phyloP scores from a whole-genome alignment of 2,797 vertebrate species.

The Periophthalmus magnuspinnatus region DNA sequence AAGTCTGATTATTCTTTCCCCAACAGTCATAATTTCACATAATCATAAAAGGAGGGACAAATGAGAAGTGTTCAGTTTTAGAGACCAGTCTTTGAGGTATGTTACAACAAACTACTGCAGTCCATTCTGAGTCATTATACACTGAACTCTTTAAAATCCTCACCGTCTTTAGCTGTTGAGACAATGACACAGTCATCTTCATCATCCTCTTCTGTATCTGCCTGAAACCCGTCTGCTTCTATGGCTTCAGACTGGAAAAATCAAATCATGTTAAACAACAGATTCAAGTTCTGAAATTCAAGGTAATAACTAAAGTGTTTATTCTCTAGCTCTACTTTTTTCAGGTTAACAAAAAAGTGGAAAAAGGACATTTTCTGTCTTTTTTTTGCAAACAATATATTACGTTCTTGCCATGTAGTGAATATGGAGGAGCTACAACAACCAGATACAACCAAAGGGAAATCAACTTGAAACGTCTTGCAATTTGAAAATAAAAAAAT shows the following conservation, averaged over 20 bases:
- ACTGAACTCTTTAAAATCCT: constrained; percentile 17
- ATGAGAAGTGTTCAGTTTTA: no score
- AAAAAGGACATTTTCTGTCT: background rate
- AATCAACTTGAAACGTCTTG: background rate
- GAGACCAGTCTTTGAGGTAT: no score
- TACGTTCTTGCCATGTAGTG: background rate
- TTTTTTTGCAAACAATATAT: background rate
- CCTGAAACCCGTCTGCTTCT: constrained; percentile 93
- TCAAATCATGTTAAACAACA: background rate
- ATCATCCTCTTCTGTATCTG: constrained; percentile 93
- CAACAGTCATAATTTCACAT: no score
- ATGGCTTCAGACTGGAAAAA: constrained; percentile 70
- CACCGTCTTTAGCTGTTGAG: constrained; percentile 73
- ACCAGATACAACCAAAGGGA: background rate
- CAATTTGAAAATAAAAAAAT: background rate
- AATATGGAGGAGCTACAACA: no score
- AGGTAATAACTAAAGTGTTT: background rate
- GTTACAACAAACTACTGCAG: background rate
- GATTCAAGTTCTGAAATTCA: no score
- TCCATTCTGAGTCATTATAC: background rate
- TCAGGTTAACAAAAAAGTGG: background rate
- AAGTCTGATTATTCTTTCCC: no score
- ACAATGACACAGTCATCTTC: constrained; percentile 89
- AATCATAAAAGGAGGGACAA: no score
- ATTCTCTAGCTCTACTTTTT: background rate